Conservation (phyloP, 2,113 vertebrate species). For the Eidolon helvum region DNA sequence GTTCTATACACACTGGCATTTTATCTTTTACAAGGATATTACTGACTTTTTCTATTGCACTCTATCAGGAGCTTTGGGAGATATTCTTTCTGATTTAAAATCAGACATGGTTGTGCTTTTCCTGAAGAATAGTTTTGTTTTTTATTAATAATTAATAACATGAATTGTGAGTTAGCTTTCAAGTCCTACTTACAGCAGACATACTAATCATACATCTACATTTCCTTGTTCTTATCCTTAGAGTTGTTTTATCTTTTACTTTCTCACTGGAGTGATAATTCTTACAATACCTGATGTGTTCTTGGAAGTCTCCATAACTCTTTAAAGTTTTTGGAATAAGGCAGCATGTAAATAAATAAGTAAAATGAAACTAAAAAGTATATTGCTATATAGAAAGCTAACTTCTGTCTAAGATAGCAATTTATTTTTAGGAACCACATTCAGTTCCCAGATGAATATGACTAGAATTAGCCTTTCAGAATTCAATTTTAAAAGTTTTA, state of each 20-base stretch:
- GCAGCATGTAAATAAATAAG: neutral
- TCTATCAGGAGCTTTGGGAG: neutral
- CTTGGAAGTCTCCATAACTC: neutral
- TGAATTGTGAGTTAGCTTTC: neutral
- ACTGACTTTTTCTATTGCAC: neutral
- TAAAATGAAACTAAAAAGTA: neutral
- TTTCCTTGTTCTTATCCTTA: neutral
- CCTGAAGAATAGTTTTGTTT: neutral
- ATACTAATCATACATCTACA: rapidly evolving
- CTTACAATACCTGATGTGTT: neutral
- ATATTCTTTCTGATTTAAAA: neutral
- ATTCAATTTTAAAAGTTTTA: neutral
- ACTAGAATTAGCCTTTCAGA: neutral
- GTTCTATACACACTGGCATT: neutral
- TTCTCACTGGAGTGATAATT: neutral
- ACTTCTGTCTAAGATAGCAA: neutral
- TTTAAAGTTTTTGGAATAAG: neutral
- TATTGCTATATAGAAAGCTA: neutral
- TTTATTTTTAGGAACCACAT: neutral
- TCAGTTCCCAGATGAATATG: neutral
- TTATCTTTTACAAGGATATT: neutral
- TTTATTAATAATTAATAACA: neutral
- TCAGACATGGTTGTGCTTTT: neutral
- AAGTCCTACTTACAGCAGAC: neutral
- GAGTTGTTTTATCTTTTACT: neutral